phyloP scores from a whole-genome alignment of 2,888 invertebrate species.

The Aleiodes testaceus region DNA sequence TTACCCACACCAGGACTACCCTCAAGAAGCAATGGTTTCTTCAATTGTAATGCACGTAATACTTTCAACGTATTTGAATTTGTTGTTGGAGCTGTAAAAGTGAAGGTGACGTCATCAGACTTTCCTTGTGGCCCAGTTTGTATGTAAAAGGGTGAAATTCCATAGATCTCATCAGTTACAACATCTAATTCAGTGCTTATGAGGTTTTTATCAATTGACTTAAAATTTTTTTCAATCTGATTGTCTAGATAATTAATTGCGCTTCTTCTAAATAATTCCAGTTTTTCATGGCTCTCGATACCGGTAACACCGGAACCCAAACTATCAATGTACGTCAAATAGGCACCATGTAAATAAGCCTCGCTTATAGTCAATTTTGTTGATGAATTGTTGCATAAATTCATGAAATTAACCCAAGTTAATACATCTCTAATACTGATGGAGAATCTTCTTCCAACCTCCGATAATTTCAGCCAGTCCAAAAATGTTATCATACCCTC shows the following conservation, averaged over 20 bases:
- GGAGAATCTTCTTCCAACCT: constrained; percentile 84
- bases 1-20: constrained; percentile 99
- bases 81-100: constrained; percentile 86
- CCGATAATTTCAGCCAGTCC: constrained; percentile 82
- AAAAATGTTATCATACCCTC: constrained; percentile 86
- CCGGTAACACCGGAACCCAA: constrained; percentile 89
- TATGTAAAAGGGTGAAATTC: constrained; percentile 86
- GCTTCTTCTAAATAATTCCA: constrained; percentile 71
- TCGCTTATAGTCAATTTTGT: constrained; percentile 74
- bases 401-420: constrained; percentile 94
- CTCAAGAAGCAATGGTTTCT: constrained; percentile 94
- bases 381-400: constrained; percentile 73
- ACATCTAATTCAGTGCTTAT: constrained; percentile 62
- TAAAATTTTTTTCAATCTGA: constrained; percentile 10
- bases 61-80: constrained; percentile 87
- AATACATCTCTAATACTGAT: constrained; percentile 94
- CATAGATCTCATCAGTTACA: constrained; percentile 75
- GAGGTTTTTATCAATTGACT: background rate
- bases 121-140: constrained; percentile 72
- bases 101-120: constrained; percentile 74
- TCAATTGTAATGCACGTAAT: constrained; percentile 90
- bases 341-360: constrained; percentile 92
- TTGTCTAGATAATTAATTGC: constrained; percentile 76
- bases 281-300: constrained; percentile 76
- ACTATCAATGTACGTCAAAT: constrained; percentile 92